Percentiles rank a stretch among this genome's conserved stretches.
phyloP scores from a whole-genome alignment of 2,113 vertebrate genomes.

The Pelecanus crispus region DNA sequence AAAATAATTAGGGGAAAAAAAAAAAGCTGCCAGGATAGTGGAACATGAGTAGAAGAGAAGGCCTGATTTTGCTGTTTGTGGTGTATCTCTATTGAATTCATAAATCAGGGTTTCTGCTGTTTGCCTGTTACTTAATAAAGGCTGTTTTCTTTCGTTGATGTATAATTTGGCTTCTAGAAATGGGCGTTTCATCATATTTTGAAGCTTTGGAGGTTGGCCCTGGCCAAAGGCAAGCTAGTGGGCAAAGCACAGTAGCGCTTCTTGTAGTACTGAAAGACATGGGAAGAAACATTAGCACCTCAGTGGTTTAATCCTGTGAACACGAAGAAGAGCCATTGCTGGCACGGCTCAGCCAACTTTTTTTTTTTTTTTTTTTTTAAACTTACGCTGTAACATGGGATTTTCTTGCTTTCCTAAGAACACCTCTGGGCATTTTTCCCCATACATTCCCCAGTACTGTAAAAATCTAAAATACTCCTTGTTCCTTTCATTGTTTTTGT shows the following conservation, averaged over 20 bases:
- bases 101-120: not conserved
- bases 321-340: not conserved
- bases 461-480: not conserved
- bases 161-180: not conserved
- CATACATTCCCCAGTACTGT: not conserved
- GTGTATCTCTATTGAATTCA: not conserved
- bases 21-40: not conserved
- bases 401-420: not conserved
- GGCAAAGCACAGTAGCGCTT: not conserved
- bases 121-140: not conserved
- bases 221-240: not conserved
- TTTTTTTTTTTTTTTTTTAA: not conserved
- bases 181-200: not conserved
- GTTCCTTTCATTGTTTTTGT: not conserved
- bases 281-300: not conserved
- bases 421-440: not conserved
- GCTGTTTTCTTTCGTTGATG: not conserved
- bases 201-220: not conserved
- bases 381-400: not conserved
- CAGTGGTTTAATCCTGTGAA: not conserved
- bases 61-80: not conserved
- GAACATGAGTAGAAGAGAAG: not conserved
- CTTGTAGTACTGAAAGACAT: not conserved
- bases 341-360: not conserved
- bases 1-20: not conserved